Conservation (phyloP, 2,113 vertebrate genomes). For the Melanostigma gelatinosum region DNA sequence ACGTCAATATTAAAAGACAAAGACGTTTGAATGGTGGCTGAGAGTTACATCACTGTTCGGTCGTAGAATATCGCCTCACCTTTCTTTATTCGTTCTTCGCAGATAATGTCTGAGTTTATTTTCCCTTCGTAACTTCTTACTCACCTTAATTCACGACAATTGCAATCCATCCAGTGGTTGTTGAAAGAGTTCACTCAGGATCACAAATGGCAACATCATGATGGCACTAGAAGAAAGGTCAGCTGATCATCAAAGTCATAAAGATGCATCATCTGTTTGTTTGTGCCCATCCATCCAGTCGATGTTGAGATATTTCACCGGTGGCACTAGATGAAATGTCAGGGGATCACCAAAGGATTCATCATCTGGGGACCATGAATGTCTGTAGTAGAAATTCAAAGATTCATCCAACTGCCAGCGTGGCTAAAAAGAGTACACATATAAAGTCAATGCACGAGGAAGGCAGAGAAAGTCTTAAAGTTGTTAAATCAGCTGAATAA, state of each 20-base stretch:
- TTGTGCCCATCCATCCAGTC: background rate
- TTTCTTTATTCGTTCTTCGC: no score
- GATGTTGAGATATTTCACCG: background rate
- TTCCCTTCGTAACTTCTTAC: no score
- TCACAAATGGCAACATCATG: background rate
- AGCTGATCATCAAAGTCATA: background rate
- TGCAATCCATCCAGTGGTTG: background rate
- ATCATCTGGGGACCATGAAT: background rate
- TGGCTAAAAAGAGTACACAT: background rate
- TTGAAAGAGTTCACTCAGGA: background rate
- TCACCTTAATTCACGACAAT: no score
- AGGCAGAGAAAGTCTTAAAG: background rate
- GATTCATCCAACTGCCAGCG: background rate
- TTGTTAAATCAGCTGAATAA: slow-evolving; percentile 8
- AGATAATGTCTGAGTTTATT: no score
- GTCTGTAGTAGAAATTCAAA: background rate
- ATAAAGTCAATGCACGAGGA: background rate
- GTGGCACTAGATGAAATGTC: background rate
- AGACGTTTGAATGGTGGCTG: no score
- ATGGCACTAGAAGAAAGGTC: background rate
- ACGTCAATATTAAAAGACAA: no score
- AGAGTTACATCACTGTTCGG: no score
- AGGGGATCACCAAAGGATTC: background rate
- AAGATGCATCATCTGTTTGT: background rate
- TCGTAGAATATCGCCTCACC: no score